Evolutionary conservation across 1,140 invertebrate genomes (phyloP), one percentile per base, ranked within the genome.

Genomic region (Lasioglossum albipes): DNA sequence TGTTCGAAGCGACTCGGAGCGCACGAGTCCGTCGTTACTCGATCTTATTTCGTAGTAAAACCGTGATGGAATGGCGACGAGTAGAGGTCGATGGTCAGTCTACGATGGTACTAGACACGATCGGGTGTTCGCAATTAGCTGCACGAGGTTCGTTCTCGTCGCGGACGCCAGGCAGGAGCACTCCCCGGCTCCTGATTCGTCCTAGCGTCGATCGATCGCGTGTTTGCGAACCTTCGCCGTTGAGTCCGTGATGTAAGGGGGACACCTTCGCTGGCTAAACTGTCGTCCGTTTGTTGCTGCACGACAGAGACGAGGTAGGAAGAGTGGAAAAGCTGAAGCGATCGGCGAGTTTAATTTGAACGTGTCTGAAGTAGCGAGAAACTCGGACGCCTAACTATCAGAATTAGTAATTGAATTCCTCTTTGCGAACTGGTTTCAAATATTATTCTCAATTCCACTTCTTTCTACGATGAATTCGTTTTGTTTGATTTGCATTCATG

Each of bases 81-180:
- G 5, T 16, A 57, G 52, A 57, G 52, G 1, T 57, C 52, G 52
- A 2, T 16, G 52, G 4, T 36, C 52, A 57, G 9, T 27, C 27
- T 22, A 9, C 22, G 57, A 13, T 45, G 67, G 71, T 65, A 81
- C 31, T 36, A 71, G 69, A 81, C 59, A 64, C 74, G 59, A 31
- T n/a, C 54, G 10, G 12, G 4, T 6, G 27, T 6, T 36, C 27
- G 27, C 27, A 10, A 31, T 64, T 36, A 59, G 18, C 16, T 57
- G 6, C 61, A 10, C 13, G 27, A 10, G 22, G 27, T 16, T 64
- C 61, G 61, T 64, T 27, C 22, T 27, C 59, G 22, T 12, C 59
- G 59, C n/a, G 6, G n/a, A 9, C 20, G 57, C 59, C 59, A 12
- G 59, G 0, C 59, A 62, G n/a, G 22, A 62, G 59, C 52, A 27